These are phyloP conservation scores for Drosophila affinis DNA, from an alignment of 2,888 invertebrate genomes.

Conservation along the genomic window DNA sequence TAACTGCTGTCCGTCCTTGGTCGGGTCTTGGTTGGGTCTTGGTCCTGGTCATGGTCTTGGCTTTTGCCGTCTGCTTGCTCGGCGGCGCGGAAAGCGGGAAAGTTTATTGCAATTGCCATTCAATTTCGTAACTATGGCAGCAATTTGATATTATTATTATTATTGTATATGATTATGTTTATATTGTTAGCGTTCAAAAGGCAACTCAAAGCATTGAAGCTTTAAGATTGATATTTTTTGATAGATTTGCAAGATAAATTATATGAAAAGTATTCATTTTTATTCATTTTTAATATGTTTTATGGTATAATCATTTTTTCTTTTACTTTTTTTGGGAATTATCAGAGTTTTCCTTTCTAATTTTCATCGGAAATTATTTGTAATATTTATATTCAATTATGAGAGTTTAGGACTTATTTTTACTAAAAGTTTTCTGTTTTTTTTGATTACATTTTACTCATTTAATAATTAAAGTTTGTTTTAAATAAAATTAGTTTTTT, in stretches of 20 bases:
- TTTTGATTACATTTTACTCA: no score
- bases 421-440: no score
- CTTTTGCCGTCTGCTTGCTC: slow-evolving; percentile 37
- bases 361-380: no score
- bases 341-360: neutral
- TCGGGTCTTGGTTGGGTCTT: slow-evolving; percentile 15
- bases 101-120: slow-evolving; percentile 62
- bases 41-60: slow-evolving; percentile 13
- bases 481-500: neutral
- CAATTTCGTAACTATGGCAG: slow-evolving; percentile 45
- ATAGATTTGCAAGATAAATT: neutral
- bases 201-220: no score
- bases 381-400: no score
- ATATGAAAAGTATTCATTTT: neutral
- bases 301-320: neutral
- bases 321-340: neutral
- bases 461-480: neutral
- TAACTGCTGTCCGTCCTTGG: slow-evolving; percentile 33
- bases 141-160: slow-evolving; percentile 35
- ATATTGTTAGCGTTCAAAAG: slow-evolving; percentile 27
- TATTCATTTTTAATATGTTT: neutral
- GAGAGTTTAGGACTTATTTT: no score
- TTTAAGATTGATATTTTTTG: neutral
- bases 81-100: slow-evolving; percentile 67
- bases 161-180: slow-evolving; percentile 25